Evolutionary conservation across 2,888 invertebrate species (phyloP), one percentile per base, ranked within the genome.

Genomic region (Neocrepidodera transversa): DNA sequence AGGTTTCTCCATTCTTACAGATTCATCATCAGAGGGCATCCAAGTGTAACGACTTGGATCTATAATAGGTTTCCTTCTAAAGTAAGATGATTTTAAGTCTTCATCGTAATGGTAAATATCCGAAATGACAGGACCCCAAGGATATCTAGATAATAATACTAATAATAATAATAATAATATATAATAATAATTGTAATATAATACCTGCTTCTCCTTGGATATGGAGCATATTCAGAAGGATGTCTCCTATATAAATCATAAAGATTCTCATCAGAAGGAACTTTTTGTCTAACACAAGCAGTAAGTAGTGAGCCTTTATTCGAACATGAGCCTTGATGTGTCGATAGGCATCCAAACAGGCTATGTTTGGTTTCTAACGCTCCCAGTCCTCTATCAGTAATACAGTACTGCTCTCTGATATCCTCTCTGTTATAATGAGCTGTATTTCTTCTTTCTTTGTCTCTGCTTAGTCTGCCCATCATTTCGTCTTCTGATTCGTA

Each of bases 321-420:
- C 35, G 85, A 79, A 79, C 89, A 85, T 67, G 89, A 89, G 70
- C 86, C 87, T 77, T 88, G 86, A 74, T 88, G 87, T 74, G 86
- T 84, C 75, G 93, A 92, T 72, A 94, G 84, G 78, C 94, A 95
- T 69, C 94, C 93, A 80, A 94, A 93, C 78, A 93, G 88, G 26
- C 56, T 56, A n/a, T 51, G 55, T 20, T 82, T 79, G 76, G 71
- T 82, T 73, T 93, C 93, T 74, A 94, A 85, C 71, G 90, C 87
- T 76, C 91, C 91, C 18, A 88, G 23, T 4, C 60, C 60, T 26
- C 60, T 14, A 81, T 91, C 92, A 78, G 90, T 94, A 82, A 95
- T 92, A 83, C 95, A 95, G 83, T 95, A 95, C 82, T 95, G 95
- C 78, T 95, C 95, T 70, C 92, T 86, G 79, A 95, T 94, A 82